Evolutionary conservation across 1,140 invertebrate genomes (phyloP).

Genomic region (Anastrepha ludens): DNA sequence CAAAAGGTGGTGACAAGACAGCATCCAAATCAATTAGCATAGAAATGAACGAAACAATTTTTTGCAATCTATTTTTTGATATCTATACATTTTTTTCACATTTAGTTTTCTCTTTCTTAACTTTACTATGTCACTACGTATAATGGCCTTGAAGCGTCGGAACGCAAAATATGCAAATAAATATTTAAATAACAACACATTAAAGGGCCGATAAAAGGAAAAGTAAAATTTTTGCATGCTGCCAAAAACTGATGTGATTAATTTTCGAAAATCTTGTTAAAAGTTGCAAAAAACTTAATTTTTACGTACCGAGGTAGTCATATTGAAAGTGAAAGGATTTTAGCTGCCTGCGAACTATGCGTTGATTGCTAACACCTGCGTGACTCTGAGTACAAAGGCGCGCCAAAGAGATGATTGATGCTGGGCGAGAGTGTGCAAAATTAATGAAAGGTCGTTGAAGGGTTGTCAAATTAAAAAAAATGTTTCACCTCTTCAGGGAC

Average conservation of each 20-base stretch:
- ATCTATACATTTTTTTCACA: background rate
- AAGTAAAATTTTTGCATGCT: background rate
- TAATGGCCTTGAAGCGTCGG: background rate
- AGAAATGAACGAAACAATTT: slow-evolving; percentile 4
- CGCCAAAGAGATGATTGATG: background rate
- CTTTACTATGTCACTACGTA: background rate
- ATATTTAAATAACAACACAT: background rate
- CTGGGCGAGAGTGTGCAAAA: too few relatives aligned
- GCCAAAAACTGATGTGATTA: background rate
- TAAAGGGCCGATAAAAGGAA: background rate
- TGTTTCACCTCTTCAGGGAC: too few relatives aligned
- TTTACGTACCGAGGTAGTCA: too few relatives aligned
- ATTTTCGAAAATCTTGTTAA: background rate
- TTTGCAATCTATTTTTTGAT: background rate
- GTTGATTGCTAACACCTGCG: too few relatives aligned
- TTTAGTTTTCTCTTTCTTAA: background rate
- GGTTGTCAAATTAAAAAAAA: too few relatives aligned
- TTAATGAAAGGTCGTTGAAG: too few relatives aligned
- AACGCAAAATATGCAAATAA: background rate
- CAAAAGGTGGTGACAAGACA: background rate
- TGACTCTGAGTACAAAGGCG: background rate
- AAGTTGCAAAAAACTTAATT: background rate
- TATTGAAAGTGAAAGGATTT: too few relatives aligned
- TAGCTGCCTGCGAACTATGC: too few relatives aligned
- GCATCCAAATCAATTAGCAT: slow-evolving; percentile 12